Conservation (phyloP, 2,888 invertebrate species). For the Scaptomyza polygonia region DNA sequence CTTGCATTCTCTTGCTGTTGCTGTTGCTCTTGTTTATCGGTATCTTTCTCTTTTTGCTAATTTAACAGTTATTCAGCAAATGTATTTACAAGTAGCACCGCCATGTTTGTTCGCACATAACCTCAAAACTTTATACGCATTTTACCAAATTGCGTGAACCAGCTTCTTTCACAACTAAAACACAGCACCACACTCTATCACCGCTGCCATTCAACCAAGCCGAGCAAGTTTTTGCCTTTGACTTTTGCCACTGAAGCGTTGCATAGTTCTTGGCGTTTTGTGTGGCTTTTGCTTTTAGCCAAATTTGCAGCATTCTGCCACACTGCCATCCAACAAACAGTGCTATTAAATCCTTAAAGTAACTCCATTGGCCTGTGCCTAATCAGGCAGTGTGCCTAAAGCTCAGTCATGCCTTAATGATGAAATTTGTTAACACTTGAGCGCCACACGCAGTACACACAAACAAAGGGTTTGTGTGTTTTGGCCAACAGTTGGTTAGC, state of each 20-base stretch:
- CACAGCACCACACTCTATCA: slow-evolving; percentile 2
- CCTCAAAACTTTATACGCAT: slow-evolving; percentile 77
- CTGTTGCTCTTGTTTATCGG: too few species aligned
- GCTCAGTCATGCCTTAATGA: slow-evolving; percentile 76
- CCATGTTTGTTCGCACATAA: slow-evolving; percentile 73
- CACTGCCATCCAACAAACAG: background rate
- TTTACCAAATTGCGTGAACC: slow-evolving; percentile 72
- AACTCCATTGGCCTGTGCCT: slow-evolving; percentile 41
- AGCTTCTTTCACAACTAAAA: slow-evolving; percentile 46
- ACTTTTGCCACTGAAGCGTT: slow-evolving; percentile 54
- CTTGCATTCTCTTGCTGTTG: background rate
- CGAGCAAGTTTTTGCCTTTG: slow-evolving; percentile 62
- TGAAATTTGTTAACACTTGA: slow-evolving; percentile 75
- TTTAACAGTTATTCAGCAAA: slow-evolving; percentile 72
- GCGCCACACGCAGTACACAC: slow-evolving; percentile 50
- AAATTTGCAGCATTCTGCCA: slow-evolving; percentile 46
- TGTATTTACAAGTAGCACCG: slow-evolving; percentile 71
- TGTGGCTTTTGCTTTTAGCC: slow-evolving; percentile 74
- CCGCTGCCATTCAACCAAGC: slow-evolving; percentile 8
- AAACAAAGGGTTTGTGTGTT: slow-evolving; percentile 12
- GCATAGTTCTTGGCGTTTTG: slow-evolving; percentile 63
- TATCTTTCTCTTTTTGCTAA: slow-evolving; percentile 31
- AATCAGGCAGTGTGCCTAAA: slow-evolving; percentile 65
- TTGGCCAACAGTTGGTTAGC: slow-evolving; percentile 20
- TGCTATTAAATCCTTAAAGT: slow-evolving; percentile 54